Evolutionary conservation across 2,113 vertebrate species (phyloP).

Genomic region (Spilogale gracilis): DNA sequence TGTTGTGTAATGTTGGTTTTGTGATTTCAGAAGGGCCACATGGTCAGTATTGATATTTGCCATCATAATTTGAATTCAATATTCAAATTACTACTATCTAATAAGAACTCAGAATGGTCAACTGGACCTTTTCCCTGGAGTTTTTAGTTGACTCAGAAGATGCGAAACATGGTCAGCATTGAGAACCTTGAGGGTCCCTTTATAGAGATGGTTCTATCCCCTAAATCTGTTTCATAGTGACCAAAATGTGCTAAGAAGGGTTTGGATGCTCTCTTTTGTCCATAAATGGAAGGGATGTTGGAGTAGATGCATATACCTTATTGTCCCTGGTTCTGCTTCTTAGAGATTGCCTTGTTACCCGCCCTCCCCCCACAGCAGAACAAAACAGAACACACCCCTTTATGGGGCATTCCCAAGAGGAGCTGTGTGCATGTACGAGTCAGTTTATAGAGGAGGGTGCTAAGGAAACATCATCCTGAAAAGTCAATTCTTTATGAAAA

Average conservation of each 20-base stretch:
- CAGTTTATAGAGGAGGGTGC: not conserved
- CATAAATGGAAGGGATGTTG: not conserved
- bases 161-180: not conserved
- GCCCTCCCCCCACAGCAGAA: not conserved
- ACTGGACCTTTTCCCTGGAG: not conserved
- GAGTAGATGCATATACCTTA: not conserved
- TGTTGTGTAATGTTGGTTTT: slow-evolving; percentile 11
- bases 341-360: not conserved
- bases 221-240: not conserved
- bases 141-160: not conserved
- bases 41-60: not conserved
- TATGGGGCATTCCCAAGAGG: not conserved
- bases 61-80: slow-evolving; percentile 11
- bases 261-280: not conserved
- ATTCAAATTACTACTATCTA: not conserved
- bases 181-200: not conserved
- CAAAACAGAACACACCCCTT: not conserved
- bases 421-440: not conserved
- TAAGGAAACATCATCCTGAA: not conserved
- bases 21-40: not conserved
- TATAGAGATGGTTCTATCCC: not conserved
- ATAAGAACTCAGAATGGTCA: not conserved
- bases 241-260: not conserved
- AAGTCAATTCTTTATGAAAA: not conserved
- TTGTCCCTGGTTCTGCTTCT: not conserved